Base-by-base conservation (phyloP, 2,113 vertebrate species). In the Pygoscelis adeliae region DNA sequence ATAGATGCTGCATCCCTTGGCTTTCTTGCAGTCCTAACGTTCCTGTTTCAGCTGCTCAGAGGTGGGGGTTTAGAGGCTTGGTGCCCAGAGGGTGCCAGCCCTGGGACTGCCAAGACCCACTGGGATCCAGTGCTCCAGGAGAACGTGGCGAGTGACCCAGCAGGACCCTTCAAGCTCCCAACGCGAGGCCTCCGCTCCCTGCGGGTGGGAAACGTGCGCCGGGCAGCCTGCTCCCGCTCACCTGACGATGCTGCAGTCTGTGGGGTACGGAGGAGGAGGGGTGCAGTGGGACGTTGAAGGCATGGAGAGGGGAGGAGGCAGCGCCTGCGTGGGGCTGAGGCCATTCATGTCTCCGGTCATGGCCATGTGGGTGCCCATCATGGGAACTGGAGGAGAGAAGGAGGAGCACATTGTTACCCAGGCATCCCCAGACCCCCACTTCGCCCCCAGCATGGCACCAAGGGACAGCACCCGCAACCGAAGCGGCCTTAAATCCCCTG, bases 201-300 rank as follows among this genome's bases (percentile, higher is more conserved):
- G 17, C 0, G 0, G 17, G 34, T 61, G 61, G 81, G 73, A 73
- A 72, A 27, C 0, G 7, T 65, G 79, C 1, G 0, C 53, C 0
- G 1, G 74, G 71, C 77, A 67, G 77, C 66, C 72, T 93, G 90
- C 87, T 88, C 87, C 90, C 0, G 96, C 98, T 98, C 99, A 99
- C 99, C 99, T 99, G 99, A 99, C 99, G 94, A 99, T 99, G 98
- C 99, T 99, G 99, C 99, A 99, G 98, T 99, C 99, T 98, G 99
- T 99, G 89, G 99, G 99, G 98, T 99, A 99, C 62, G 99, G 99
- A 96, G 99, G 99, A 96, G 99, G 99, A 73, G 99, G 99, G 4
- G 99, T 99, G 98, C 99, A 99, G 98, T 99, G 99, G 95, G 99
- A 99, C 38, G 99, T 99, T 87, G 99, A 99, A 93, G 99, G 98